These are phyloP conservation scores for Chaenogobius annularis DNA, from an alignment of 2,113 vertebrate genomes.

Conservation along the genomic window DNA sequence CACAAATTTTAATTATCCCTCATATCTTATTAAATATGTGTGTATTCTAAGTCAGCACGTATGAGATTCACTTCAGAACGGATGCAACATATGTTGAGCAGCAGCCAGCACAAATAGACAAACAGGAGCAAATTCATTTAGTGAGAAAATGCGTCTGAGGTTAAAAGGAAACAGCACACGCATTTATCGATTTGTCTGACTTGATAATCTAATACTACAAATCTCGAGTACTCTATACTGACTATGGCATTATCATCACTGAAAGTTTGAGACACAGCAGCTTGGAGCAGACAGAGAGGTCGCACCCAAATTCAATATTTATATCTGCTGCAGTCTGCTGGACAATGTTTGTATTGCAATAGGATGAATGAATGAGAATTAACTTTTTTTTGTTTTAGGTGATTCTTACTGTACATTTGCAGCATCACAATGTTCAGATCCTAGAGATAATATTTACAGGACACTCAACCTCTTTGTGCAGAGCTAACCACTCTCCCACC, in stretches of 20 bases:
- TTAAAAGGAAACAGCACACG: not conserved
- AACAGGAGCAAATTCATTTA: not conserved
- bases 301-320: not conserved
- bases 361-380: not conserved
- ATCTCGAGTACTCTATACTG: too few relatives aligned
- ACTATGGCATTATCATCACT: too few relatives aligned
- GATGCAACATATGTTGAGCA: not conserved
- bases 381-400: not conserved
- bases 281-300: too few relatives aligned
- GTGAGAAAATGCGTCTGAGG: not conserved
- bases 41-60: too few relatives aligned
- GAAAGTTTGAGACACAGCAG: not conserved
- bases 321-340: conserved; percentile 5
- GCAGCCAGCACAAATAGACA: not conserved
- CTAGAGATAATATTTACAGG: too few relatives aligned
- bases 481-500: too few relatives aligned
- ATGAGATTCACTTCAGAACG: too few relatives aligned
- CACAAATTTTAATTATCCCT: too few relatives aligned
- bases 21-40: too few relatives aligned
- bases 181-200: conserved; percentile 8
- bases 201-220: not conserved
- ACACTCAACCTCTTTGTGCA: too few relatives aligned
- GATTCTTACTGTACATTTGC: not conserved
- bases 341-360: not conserved
- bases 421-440: not conserved